These are phyloP conservation scores for Drosophila acutilabella DNA, from an alignment of 2,888 invertebrate genomes.

Conservation along the genomic window DNA sequence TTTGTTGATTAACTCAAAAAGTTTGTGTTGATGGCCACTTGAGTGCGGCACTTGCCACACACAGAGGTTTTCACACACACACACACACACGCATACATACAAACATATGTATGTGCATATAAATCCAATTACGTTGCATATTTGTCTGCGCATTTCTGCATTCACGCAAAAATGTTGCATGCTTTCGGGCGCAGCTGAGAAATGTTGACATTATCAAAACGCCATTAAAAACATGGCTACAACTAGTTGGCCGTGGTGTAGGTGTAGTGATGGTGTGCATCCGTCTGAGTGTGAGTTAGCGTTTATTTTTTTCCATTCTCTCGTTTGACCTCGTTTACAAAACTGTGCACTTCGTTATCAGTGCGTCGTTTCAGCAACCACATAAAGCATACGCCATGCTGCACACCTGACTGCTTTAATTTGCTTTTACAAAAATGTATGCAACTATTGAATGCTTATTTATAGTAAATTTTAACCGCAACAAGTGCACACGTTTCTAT, in stretches of 20 bases:
- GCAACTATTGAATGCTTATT: background rate
- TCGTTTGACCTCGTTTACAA: constrained; percentile 36
- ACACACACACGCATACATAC: background rate
- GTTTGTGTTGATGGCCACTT: constrained; percentile 40
- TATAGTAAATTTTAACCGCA: background rate
- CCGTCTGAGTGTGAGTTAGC: constrained; percentile 27
- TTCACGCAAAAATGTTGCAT: constrained; percentile 51
- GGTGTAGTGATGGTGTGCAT: constrained; percentile 3
- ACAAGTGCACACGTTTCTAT: too few species aligned
- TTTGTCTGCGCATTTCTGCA: constrained; percentile 49
- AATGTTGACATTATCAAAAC: constrained; percentile 55
- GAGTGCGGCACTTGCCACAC: constrained; percentile 26
- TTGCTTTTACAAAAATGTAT: background rate
- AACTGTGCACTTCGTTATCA: constrained; percentile 24
- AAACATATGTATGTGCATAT: constrained; percentile 28
- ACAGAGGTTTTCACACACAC: background rate
- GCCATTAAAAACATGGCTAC: constrained; percentile 43
- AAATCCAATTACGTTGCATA: constrained; percentile 61
- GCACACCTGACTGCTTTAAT: constrained; percentile 31
- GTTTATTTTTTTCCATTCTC: constrained; percentile 18
- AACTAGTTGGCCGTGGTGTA: constrained; percentile 6
- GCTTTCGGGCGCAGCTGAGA: constrained; percentile 47
- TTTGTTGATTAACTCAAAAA: constrained; percentile 39
- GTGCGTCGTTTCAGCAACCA: constrained; percentile 32
- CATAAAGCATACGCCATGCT: constrained; percentile 42